Base-by-base conservation (phyloP, 1,140 invertebrate genomes). In the Drosophila elegans region DNA sequence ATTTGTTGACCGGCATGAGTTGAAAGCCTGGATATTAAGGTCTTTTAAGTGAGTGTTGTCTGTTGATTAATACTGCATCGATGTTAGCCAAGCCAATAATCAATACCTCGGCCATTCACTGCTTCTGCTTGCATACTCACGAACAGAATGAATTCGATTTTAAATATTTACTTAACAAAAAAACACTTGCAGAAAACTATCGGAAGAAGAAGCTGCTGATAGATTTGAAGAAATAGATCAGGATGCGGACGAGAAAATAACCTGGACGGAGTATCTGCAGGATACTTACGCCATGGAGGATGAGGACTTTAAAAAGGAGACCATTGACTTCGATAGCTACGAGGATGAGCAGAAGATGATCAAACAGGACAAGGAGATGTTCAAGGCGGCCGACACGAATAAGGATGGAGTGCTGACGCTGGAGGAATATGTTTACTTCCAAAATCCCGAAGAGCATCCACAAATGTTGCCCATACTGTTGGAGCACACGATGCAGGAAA, bases 401-500 rank as follows among this genome's bases (percentile, higher is more conserved):
- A 94, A 95, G 45, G 97, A 99, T 93, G 96, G 96, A 3, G 92
- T 93, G 48, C 94, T 99, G 32, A 94, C 96, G 80, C 82, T 94
- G 27, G 93, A 95, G 21, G 98, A 99, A 93, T 99, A 97, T 93
- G 93, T 96, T 79, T 95, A 96, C 7, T 99, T 99, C 91, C 96
- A 96, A 41, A 98, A 98, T 93, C 98, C 98, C 0, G 98, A 99
- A 93, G 98, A 99, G 92, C 96, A 97, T 93, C 95, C 95, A 41
- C 94, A 95, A 81, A 99, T 99, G 98, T 94, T 97, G 79, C 94
- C 96, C 25, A 93, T 96, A 54, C 95, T 99, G 68, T 93, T 99
- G 56, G 94, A 96, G 81, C 97, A 98, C 92, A 97, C 96, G 1
- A 93, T 99, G 60, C 93, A 95, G 3, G 97, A 98, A 60, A 97